phyloP scores from a whole-genome alignment of 2,113 vertebrate species.

The Crotalus tigris region DNA sequence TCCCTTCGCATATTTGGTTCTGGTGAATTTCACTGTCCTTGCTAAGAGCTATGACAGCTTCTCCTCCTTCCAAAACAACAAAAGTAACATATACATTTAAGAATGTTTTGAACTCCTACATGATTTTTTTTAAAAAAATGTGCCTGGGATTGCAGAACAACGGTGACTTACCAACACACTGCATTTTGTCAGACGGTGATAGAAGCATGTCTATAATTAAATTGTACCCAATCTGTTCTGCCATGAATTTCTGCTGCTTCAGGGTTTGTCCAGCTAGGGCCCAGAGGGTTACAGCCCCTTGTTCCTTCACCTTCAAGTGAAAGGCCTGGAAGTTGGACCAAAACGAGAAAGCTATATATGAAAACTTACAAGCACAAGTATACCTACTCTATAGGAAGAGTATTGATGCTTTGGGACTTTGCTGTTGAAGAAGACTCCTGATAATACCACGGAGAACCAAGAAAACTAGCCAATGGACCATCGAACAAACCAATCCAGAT shows the following conservation, averaged over 20 bases:
- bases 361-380: not conserved
- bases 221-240: slow-evolving; percentile 74
- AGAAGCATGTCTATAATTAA: slow-evolving; percentile 76
- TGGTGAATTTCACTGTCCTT: slow-evolving; percentile 70
- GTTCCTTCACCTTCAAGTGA: slow-evolving; percentile 71
- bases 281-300: slow-evolving; percentile 75
- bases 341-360: not conserved
- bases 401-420: not conserved
- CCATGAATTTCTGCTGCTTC: slow-evolving; percentile 75
- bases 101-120: not conserved
- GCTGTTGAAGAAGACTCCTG: not conserved
- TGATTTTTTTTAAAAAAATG: not conserved
- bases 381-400: not conserved
- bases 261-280: slow-evolving; percentile 71
- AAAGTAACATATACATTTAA: not conserved
- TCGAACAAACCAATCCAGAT: not conserved
- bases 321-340: slow-evolving; percentile 65
- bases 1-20: slow-evolving; percentile 71
- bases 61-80: slow-evolving; percentile 60
- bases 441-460: not conserved
- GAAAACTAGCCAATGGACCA: not conserved
- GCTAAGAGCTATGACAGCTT: slow-evolving; percentile 72
- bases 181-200: slow-evolving; percentile 78
- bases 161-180: slow-evolving; percentile 71
- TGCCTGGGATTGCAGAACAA: not conserved